phyloP scores from a whole-genome alignment of 2,797 vertebrate genomes.

The Oreochromis mossambicus region DNA sequence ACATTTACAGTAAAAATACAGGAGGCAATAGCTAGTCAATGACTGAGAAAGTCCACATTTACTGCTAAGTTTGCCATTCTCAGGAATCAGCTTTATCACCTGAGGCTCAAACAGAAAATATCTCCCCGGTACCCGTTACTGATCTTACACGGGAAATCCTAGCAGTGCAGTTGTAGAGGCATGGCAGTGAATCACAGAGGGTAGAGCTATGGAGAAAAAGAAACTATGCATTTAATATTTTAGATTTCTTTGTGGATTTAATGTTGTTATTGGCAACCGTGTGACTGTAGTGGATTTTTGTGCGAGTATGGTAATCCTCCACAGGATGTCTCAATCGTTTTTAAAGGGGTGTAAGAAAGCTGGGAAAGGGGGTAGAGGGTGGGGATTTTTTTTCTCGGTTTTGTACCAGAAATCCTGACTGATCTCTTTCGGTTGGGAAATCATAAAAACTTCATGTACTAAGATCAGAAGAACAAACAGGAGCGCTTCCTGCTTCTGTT shows the following conservation, averaged over 20 bases:
- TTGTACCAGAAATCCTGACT: constrained; percentile 25
- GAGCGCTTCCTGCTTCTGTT: constrained; percentile 44
- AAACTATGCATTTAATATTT: background rate
- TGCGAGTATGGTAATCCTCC: background rate
- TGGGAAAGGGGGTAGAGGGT: background rate
- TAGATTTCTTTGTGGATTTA: background rate
- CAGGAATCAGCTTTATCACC: constrained; percentile 22
- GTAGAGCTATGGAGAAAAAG: background rate
- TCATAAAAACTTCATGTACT: constrained; percentile 17
- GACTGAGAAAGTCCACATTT: background rate
- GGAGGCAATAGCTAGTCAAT: background rate
- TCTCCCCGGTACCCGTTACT: background rate
- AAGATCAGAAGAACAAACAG: constrained; percentile 32
- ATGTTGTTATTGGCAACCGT: background rate
- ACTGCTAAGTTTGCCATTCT: background rate
- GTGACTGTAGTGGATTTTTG: background rate
- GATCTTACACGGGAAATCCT: background rate
- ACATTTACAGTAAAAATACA: background rate
- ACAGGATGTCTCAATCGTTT: background rate
- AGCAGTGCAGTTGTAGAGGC: background rate
- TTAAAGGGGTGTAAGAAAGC: constrained; percentile 5
- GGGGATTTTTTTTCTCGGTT: background rate
- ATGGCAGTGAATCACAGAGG: background rate
- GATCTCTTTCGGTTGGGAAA: constrained; percentile 26
- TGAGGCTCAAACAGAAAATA: background rate